Base-by-base conservation (phyloP, 2,797 vertebrate genomes). In the Schizothorax lantsangensis region DNA sequence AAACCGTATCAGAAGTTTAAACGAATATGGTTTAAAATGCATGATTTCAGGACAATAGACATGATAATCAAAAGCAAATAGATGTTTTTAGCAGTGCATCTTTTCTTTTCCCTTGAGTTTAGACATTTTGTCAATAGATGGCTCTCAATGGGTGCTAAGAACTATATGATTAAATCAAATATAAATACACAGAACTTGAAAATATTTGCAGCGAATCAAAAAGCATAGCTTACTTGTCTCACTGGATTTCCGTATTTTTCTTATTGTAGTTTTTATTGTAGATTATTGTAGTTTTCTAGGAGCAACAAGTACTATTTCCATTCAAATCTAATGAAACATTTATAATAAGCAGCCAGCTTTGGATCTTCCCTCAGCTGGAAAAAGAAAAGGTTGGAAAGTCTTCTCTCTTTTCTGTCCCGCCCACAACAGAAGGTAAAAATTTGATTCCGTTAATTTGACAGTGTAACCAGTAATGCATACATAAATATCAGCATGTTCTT, bases 231-330 rank as follows among this genome's bases (percentile, higher is more conserved):
- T 14, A 15, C 36, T 19, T 8, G 52, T 62, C 54, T 83, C 81
- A 23, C n/a, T 74, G 57, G 69, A 83, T 33, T 83, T 45, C 1
- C 30, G 30, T 30, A 30, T 30, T 30, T 30, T 30, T 30, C 30
- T 78, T 78, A 77, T 77, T 77, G 59, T 73, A n/a, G 12, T 77
- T 77, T 45, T 66, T 30, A 30, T 30, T 30, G 30, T 30, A 30
- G 12, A 49, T 78, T 78, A 77, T 77, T 77, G 59, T 73, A n/a
- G 12, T 77, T 77, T 45, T 77, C 57, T 36, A 66, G 40, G 43
- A 26, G 30, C 62, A 77, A 68, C 73, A 75, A 78, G 83, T 36
- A 40, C 45, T 40, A 77, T 75, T 84, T 64, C 54, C 19, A 75
- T 84, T 54, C 30, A 84, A 52, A 52, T 68, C 43, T 0, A 68